Conservation (phyloP, 2,888 invertebrate genomes). For the Parasteatoda lunata region DNA sequence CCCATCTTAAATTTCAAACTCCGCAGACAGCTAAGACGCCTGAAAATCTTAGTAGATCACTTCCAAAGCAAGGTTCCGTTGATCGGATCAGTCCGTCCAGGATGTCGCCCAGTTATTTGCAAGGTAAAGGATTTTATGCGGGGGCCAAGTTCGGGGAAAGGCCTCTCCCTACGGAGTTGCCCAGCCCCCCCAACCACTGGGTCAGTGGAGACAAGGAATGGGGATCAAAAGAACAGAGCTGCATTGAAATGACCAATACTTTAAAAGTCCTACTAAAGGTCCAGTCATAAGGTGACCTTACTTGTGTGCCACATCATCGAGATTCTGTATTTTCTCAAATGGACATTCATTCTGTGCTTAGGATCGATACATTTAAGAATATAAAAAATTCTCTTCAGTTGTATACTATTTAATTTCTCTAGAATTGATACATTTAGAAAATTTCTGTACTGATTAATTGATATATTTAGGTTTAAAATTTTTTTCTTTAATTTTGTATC, state of each 20-base stretch:
- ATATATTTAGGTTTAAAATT: no score
- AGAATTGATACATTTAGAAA: no score
- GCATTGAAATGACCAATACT: slow-evolving; percentile 64
- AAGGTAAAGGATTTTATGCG: slow-evolving; percentile 75
- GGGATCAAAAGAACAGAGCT: slow-evolving; percentile 34
- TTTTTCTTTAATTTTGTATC: no score
- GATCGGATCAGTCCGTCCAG: slow-evolving; percentile 64
- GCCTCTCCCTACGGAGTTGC: slow-evolving; percentile 84
- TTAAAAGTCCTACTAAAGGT: slow-evolving; percentile 66
- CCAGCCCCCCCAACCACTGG: slow-evolving; percentile 88
- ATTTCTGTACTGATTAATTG: no score
- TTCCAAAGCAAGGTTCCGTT: slow-evolving; percentile 35
- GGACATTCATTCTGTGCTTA: slow-evolving; percentile 25
- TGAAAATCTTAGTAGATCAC: slow-evolving; percentile 33
- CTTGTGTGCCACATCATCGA: slow-evolving; percentile 47
- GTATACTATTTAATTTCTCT: no score
- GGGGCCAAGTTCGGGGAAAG: slow-evolving; percentile 89
- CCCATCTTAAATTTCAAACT: slow-evolving; percentile 20
- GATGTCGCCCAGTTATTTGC: slow-evolving; percentile 55
- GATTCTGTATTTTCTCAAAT: slow-evolving; percentile 4
- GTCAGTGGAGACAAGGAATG: slow-evolving; percentile 73
- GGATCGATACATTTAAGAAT: slow-evolving; percentile 32
- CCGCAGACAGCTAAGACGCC: slow-evolving; percentile 29
- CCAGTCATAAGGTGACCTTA: slow-evolving; percentile 50
- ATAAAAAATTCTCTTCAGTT: no score